Evolutionary conservation across 2,113 vertebrate genomes (phyloP), one percentile per base, ranked within the genome.

Genomic region (Erpornis zantholeuca): DNA sequence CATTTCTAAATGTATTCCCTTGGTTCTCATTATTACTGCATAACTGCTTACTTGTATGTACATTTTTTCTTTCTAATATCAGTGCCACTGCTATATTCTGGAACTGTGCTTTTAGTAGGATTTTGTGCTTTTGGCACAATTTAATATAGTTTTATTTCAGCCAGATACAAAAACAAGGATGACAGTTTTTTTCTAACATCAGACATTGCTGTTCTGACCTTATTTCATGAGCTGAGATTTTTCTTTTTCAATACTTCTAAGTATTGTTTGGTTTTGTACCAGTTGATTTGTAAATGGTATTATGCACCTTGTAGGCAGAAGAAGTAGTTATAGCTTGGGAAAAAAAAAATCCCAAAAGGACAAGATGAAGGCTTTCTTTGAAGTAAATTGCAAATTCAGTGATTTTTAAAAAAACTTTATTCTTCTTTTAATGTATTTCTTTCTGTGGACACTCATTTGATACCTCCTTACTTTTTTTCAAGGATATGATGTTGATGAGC

Each of bases 401-500:
- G n/a, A 10, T 68, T 50, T 35, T 36, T 66, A 57, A 14, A 15
- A 29, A 31, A 65, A 45, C 10, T 47, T n/a, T 4, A 40, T 36
- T 49, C 8, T 47, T 79, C 45, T 83, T 86, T 57, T 83, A 63
- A 72, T 60, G 7, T 81, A 14, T 77, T 86, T 56, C 25, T 78
- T 63, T 15, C 38, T 69, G 5, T 79, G 72, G 28, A 9, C 66
- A 9, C 19, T 59, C 21, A 50, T 71, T 49, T 89, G 23, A 66
- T 40, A 24, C 31, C 44, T 79, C 35, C 38, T 4, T 88, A 4
- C 68, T 84, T 82, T 53, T 80, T 63, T 33, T 70, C 5, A 86
- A 99, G 99, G 99, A 99, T 81, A 99, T 99, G 99, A 98, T 99
- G 98, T 82, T 98, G 54, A 99, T 99, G 99, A 99, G 99, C 82